Evolutionary conservation across 2,113 vertebrate species (phyloP).

Genomic region (Rhinoderma darwinii): DNA sequence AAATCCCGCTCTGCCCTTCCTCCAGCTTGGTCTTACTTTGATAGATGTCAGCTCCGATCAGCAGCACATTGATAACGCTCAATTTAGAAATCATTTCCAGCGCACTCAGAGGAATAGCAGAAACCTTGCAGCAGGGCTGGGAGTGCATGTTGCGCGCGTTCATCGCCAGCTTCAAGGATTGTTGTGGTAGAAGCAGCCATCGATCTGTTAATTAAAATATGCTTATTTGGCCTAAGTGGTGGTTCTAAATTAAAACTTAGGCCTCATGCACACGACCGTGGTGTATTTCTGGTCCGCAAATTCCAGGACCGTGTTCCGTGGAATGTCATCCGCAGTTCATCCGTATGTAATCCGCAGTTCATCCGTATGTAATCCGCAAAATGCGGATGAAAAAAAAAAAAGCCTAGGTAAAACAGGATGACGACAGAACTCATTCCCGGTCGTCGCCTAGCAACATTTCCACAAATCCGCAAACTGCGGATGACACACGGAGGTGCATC

Average conservation of each 20-base stretch:
- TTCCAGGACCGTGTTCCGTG: too few species aligned
- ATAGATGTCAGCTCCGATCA: conserved; percentile 47
- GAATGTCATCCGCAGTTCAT: too few species aligned
- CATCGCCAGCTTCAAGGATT: conserved; percentile 13
- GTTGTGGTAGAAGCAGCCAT: background rate
- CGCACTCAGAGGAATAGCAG: conserved; percentile 38
- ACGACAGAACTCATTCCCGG: too few species aligned
- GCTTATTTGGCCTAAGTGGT: conserved; percentile 8
- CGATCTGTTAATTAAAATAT: conserved; percentile 39
- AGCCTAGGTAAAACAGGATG: too few species aligned
- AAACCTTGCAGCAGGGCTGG: conserved; percentile 21
- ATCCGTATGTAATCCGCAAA: too few species aligned
- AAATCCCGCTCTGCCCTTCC: background rate
- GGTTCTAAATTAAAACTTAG: background rate
- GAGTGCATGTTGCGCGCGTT: background rate
- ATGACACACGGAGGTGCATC: too few species aligned
- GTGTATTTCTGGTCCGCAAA: too few species aligned
- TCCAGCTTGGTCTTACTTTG: conserved; percentile 25
- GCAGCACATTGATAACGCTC: conserved; percentile 55
- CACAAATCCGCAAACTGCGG: too few species aligned
- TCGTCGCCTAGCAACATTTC: too few species aligned
- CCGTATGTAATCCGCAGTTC: too few species aligned
- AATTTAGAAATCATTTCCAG: conserved; percentile 51
- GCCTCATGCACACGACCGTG: too few species aligned
- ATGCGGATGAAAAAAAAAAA: too few species aligned